Evolutionary conservation across 2,888 invertebrate species (phyloP), one percentile per base, ranked within the genome.

Genomic region (Heliconius hortense): DNA sequence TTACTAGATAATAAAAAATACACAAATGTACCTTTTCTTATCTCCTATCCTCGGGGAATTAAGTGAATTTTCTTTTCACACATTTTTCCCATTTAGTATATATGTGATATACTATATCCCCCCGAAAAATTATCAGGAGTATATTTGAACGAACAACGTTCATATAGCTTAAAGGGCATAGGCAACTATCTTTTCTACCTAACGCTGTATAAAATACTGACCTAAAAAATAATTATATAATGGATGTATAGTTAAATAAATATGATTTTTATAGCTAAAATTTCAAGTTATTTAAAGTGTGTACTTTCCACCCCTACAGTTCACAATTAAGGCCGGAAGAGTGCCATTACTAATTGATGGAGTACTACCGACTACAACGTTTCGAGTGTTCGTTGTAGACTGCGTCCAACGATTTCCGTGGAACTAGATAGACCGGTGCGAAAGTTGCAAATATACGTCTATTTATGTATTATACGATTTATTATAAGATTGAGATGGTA

Each of bases 291-390:
- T 71, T 66, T 56, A 56, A 71, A 75, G 63, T 59, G 39, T 31
- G 63, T 63, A 67, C 68, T 28, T 53, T 63, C 72, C 72, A 76
- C 69, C 70, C 63, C 72, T 77, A 62, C 74, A 72, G 53, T 39
- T 56, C 72, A 75, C 76, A 76, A 78, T 72, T 71, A 66, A 72
- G 71, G 63, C 64, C 68, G 75, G 72, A 77, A 73, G 75, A 77
- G 71, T 72, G 67, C 70, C 71, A 75, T 77, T 77, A 77, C 73
- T 77, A 78, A 77, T 78, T 77, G 75, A 75, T 73, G 56, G 43
- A 70, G 73, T 62, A 70, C 66, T 62, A 70, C 66, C 71, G 63
- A 72, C 69, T 68, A 71, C 77, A 73, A 26, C 56, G 75, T 72
- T 74, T 66, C 60, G 35, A 71, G 76, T 71, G 67, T 39, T 67